Base-by-base conservation (phyloP, 2,797 vertebrate genomes). In the Acomys russatus region DNA sequence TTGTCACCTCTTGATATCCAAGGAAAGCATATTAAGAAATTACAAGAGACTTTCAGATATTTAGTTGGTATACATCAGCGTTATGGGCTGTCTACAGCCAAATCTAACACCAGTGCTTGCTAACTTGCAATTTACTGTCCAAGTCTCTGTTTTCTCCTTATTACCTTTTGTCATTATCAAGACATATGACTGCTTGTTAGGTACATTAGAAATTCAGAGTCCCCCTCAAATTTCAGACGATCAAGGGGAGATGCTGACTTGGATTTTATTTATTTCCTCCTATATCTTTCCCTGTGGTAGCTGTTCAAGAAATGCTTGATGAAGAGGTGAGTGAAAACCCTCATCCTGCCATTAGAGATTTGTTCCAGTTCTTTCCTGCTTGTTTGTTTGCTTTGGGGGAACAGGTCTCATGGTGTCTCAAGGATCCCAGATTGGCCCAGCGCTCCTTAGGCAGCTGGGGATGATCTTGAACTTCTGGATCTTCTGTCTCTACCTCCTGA, bases 101-200 rank as follows among this genome's bases (percentile, higher is more conserved):
- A 97, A 49, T 51, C 7, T 74, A 92, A 33, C 15, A 61, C 51
- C 2, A 9, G 8, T 33, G 85, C 95, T 96, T 84, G 68, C 54
- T 49, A 15, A 82, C n/a, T 84, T 20, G 30, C 9, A 54, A 83
- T 70, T 94, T 87, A 33, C 22, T 35, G 1, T 59, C 59, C 56
- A 76, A 73, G 33, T 76, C 20, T 66, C 93, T 83, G 6, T 38
- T 20, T 76, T 78, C 51, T 76, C 44, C 90, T 83, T 84, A 17
- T 61, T 63, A 22, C n/a, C 54, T 56, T 7, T 61, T 77, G 38
- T 49, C 54, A 70, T 74, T 64, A 79, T 70, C 33, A 68, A 92
- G 88, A 76, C 74, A 64, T 35, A 70, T 86, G 23, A 83, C 35
- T 54, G 33, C 73, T 33, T 70, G 38, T 23, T 63, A 73, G 79